Evolutionary conservation across 2,797 vertebrate species (phyloP).

Genomic region (Clarias fuscus): DNA sequence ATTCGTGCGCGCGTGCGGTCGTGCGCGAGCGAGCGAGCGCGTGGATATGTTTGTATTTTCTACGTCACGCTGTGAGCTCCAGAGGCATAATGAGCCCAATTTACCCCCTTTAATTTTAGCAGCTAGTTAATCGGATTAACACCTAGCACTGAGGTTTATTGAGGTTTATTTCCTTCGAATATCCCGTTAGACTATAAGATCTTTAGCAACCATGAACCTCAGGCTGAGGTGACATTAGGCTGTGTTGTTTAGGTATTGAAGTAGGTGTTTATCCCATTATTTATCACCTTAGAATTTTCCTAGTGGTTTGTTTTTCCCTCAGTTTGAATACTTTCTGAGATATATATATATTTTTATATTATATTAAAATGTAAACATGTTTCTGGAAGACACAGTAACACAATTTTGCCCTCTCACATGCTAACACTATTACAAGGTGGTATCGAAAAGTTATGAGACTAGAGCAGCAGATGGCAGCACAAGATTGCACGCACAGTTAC

Average conservation of each 20-base stretch:
- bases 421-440: background rate
- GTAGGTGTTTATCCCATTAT: background rate
- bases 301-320: background rate
- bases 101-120: background rate
- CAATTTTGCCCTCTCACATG: background rate
- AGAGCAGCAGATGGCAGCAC: too few relatives aligned
- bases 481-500: too few relatives aligned
- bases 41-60: background rate
- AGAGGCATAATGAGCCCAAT: background rate
- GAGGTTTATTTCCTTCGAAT: constrained; percentile 3
- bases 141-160: background rate
- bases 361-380: background rate
- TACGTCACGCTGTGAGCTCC: background rate
- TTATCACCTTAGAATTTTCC: background rate
- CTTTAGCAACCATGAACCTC: background rate
- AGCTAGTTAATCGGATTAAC: background rate
- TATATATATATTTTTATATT: background rate
- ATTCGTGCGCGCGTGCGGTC: background rate
- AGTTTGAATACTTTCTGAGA: background rate
- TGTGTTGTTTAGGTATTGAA: background rate
- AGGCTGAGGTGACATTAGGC: background rate
- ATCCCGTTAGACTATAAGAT: background rate
- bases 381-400: background rate
- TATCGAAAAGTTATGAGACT: too few relatives aligned
- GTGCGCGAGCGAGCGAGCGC: background rate